Evolutionary conservation across 2,113 vertebrate species (phyloP).

Genomic region (Thalassarche chlororhynchos): DNA sequence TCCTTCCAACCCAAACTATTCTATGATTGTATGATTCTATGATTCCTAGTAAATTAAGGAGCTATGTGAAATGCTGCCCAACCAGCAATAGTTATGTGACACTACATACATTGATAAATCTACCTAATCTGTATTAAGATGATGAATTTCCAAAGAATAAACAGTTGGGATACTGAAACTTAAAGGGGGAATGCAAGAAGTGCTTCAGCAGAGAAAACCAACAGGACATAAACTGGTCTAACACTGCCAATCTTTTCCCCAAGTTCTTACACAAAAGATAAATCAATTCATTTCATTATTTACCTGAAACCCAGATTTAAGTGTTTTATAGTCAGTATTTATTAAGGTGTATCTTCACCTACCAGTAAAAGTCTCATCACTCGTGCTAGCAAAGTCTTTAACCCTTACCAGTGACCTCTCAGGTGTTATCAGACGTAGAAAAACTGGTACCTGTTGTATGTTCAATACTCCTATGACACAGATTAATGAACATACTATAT

Average conservation of each 20-base stretch:
- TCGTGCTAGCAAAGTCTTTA: background rate
- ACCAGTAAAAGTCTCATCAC: background rate
- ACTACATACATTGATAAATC: background rate
- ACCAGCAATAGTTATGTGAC: background rate
- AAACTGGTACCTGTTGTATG: background rate
- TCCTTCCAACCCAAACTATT: background rate
- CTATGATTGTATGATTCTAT: too few species aligned
- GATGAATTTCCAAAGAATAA: background rate
- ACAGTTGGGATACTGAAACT: background rate
- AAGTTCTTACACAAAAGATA: background rate
- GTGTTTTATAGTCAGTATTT: background rate
- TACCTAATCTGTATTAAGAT: background rate
- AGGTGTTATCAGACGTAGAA: conserved; percentile 3
- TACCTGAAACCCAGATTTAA: background rate
- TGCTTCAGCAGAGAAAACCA: background rate
- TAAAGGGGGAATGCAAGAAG: background rate
- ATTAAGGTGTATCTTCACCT: background rate
- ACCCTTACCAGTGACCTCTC: background rate
- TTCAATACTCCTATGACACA: background rate
- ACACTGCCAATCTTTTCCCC: background rate
- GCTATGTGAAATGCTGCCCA: background rate
- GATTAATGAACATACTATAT: background rate
- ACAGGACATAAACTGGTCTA: background rate
- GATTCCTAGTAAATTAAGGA: background rate
- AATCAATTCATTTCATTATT: background rate